These are phyloP conservation scores for Phalacrocorax carbo DNA, from an alignment of 2,113 vertebrate genomes.

Conservation along the genomic window DNA sequence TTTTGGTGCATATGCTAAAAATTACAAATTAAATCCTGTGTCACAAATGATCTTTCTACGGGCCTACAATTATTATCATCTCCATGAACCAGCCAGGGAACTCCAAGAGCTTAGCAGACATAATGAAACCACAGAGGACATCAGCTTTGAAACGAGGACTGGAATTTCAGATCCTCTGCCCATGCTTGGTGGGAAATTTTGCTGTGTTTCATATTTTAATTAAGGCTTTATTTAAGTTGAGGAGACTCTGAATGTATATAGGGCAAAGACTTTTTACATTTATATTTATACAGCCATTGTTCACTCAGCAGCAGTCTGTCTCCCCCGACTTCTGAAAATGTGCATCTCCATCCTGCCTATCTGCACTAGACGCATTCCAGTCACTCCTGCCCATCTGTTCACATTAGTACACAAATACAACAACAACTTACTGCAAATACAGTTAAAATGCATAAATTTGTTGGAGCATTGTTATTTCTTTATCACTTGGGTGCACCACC, in stretches of 20 bases:
- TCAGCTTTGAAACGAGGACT: not conserved
- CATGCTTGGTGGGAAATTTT: not conserved
- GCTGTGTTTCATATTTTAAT: not conserved
- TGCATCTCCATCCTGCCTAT: not conserved
- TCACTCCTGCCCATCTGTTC: not conserved
- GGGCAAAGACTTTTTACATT: not conserved
- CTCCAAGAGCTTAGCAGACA: not conserved
- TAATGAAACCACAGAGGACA: not conserved
- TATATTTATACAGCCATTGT: not conserved
- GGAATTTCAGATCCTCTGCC: not conserved
- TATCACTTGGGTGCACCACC: not conserved
- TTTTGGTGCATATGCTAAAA: not conserved
- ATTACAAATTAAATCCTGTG: not conserved
- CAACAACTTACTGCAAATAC: not conserved
- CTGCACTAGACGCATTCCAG: not conserved
- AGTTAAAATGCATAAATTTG: not conserved
- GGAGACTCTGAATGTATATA: not conserved
- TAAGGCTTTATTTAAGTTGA: not conserved
- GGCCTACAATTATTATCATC: not conserved
- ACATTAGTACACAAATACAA: not conserved
- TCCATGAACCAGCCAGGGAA: not conserved
- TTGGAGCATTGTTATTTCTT: not conserved
- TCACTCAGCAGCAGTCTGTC: not conserved
- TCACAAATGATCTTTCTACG: not conserved
- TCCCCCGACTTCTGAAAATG: not conserved